A percentile compares a stretch with the other conserved stretches of the same genome.
Conservation (phyloP, 1,140 invertebrate species). For the Lordiphosa mommai region DNA sequence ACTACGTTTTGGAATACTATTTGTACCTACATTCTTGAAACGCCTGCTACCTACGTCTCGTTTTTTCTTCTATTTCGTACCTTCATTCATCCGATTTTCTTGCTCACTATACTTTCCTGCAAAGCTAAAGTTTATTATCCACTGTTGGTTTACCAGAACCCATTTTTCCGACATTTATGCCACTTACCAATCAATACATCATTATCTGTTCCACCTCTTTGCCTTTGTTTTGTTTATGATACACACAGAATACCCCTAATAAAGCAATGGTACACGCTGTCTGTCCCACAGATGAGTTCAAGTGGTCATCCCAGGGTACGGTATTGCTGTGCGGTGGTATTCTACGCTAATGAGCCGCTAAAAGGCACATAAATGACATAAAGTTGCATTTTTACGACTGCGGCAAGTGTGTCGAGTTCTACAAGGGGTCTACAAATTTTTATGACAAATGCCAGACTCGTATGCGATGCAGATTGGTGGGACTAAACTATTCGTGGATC, state of each 20-base stretch:
- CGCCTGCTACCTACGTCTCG: too few species aligned
- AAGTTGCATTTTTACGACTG: constrained; percentile 69
- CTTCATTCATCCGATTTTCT: too few species aligned
- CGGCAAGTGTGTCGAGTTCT: constrained; percentile 48
- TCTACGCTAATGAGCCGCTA: constrained; percentile 72
- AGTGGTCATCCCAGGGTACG: neutral
- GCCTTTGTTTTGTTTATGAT: constrained; percentile 28
- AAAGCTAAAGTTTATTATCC: too few species aligned
- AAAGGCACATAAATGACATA: constrained; percentile 77
- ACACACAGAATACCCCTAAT: constrained; percentile 49
- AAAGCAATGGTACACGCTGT: constrained; percentile 54
- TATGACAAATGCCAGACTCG: constrained; percentile 53
- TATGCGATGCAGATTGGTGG: constrained; percentile 34
- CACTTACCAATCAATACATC: constrained; percentile 34
- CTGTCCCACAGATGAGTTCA: constrained; percentile 11
- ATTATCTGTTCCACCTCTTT: neutral
- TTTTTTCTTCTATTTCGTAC: too few species aligned
- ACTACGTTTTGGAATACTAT: too few species aligned
- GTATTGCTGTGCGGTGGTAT: constrained; percentile 25
- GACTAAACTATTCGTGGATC: constrained; percentile 37
- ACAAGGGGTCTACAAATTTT: constrained; percentile 65
- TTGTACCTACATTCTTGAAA: too few species aligned
- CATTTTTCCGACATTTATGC: constrained; percentile 13
- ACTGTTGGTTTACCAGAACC: too few species aligned
- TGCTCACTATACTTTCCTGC: too few species aligned